Evolutionary conservation across 2,888 invertebrate genomes (phyloP).

Genomic region (Villa cingulata): DNA sequence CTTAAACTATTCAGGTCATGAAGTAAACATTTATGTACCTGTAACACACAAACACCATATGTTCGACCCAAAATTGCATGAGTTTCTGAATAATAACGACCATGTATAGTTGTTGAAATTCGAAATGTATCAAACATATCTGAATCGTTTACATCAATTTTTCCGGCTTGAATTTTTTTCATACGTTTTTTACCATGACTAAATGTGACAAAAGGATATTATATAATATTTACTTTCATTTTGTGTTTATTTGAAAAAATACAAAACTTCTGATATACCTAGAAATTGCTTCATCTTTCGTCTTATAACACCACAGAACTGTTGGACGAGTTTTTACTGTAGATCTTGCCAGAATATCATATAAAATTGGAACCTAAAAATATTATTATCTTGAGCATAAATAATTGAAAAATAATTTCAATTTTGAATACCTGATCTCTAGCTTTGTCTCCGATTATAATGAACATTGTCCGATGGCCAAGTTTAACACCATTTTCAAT

Average conservation of each 20-base stretch:
- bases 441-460: constrained; percentile 90
- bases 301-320: constrained; percentile 99
- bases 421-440: constrained; percentile 94
- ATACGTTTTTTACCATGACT: constrained; percentile 89
- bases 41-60: constrained; percentile 87
- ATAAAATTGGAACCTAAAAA: constrained; percentile 77
- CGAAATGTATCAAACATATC: constrained; percentile 94
- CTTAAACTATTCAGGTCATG: too few relatives aligned
- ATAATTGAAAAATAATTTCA: background rate
- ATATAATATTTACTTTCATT: too few relatives aligned
- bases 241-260: background rate
- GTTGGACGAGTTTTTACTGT: constrained; percentile 83
- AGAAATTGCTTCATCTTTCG: constrained; percentile 73
- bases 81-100: constrained; percentile 94
- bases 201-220: background rate
- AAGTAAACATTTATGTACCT: constrained; percentile 28
- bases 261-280: constrained; percentile 39
- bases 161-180: constrained; percentile 81
- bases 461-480: constrained; percentile 86
- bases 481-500: constrained; percentile 92
- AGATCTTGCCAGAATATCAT: constrained; percentile 95
- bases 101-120: constrained; percentile 90
- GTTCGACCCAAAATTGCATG: constrained; percentile 97
- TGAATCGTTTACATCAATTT: constrained; percentile 80
- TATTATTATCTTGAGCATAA: background rate